Percentiles rank a stretch among this genome's conserved stretches.
Conservation (phyloP, 2,797 vertebrate species). For the Scleropages formosus region DNA sequence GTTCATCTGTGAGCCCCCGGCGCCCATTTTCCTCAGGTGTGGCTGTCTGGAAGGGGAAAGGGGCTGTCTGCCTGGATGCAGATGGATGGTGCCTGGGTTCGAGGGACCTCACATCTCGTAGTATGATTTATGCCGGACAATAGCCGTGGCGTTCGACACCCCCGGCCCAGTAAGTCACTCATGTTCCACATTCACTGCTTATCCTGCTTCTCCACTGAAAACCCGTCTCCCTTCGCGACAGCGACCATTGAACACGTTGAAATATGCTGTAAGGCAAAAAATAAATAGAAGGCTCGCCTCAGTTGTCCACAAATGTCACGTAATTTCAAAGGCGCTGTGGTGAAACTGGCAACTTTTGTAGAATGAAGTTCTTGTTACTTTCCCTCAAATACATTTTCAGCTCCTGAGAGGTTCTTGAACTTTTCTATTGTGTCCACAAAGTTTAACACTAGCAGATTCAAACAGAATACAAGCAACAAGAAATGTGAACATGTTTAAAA, state of each 20-base stretch:
- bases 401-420: neutral
- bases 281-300: neutral
- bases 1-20: neutral
- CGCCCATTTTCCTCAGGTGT: neutral
- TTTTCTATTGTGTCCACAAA: neutral
- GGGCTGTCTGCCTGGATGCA: neutral
- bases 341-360: neutral
- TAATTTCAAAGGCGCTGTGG: neutral
- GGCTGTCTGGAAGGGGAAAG: no score
- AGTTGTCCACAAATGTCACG: neutral
- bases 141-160: slow-evolving; percentile 36
- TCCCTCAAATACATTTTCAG: neutral
- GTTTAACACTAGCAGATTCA: neutral
- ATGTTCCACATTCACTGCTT: slow-evolving; percentile 32
- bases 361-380: neutral
- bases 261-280: neutral
- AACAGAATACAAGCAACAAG: neutral
- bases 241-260: neutral
- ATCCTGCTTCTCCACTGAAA: slow-evolving; percentile 25
- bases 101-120: neutral
- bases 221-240: neutral
- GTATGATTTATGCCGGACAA: slow-evolving; percentile 47
- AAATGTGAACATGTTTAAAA: neutral
- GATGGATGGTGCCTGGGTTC: neutral
- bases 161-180: slow-evolving; percentile 41